Conservation (phyloP, 2,888 invertebrate species). For the Leistus spinibarbis region DNA sequence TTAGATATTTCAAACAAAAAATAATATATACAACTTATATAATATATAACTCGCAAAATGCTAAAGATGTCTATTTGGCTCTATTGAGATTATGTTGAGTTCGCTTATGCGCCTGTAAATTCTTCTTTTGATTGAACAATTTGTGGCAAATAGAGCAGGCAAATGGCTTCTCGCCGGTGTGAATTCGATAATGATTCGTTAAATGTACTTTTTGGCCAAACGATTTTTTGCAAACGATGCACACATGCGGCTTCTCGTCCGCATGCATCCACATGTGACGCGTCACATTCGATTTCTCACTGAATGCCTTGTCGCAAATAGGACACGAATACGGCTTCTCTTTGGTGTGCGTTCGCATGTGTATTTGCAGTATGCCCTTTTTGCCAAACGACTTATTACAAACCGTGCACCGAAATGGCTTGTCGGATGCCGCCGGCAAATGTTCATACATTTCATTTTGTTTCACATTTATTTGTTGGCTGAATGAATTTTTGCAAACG, state of each 20-base stretch:
- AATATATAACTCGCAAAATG: too few relatives aligned
- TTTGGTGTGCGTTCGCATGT: background rate
- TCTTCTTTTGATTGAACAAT: background rate
- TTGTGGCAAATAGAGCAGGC: background rate
- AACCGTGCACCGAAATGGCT: background rate
- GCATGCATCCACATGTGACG: background rate
- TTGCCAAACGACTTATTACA: background rate
- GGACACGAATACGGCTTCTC: background rate
- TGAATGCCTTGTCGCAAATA: background rate
- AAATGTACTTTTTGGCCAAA: background rate
- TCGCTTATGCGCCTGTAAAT: background rate
- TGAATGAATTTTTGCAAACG: too few relatives aligned
- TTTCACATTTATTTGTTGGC: background rate
- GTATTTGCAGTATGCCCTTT: background rate
- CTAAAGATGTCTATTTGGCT: too few relatives aligned
- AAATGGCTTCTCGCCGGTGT: background rate
- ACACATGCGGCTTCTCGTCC: background rate
- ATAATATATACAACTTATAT: too few relatives aligned
- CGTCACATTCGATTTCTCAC: background rate
- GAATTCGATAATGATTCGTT: background rate
- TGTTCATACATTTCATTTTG: background rate
- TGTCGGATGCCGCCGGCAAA: background rate
- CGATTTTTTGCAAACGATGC: background rate
- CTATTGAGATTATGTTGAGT: background rate
- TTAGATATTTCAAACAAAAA: too few relatives aligned